Percentiles rank a stretch among this genome's conserved stretches.
Conservation (phyloP, 1,140 invertebrate species). For the Brachionus paranguensis region DNA sequence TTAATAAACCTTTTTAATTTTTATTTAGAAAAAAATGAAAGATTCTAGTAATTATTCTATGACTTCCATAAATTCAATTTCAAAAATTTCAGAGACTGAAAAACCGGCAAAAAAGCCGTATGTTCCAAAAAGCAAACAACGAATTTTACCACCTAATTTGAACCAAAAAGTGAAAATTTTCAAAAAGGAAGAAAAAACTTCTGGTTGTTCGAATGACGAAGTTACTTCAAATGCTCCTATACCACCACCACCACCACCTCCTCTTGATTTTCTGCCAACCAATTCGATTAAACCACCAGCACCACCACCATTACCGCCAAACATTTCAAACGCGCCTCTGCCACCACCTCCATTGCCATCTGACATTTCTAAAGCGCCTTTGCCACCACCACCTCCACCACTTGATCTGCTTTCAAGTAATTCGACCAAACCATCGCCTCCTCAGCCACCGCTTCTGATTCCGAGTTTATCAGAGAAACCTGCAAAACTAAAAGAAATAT, state of each 20-base stretch:
- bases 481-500: neutral
- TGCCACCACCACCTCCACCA: too few species aligned
- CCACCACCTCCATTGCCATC: neutral
- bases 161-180: neutral
- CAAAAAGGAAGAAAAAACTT: neutral
- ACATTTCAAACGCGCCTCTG: neutral
- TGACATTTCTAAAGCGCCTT: neutral
- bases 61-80: neutral
- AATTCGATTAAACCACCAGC: neutral
- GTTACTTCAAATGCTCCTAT: neutral
- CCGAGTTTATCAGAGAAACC: neutral
- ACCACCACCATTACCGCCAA: neutral
- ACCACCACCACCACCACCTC: neutral
- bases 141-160: neutral
- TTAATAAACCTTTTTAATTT: too few species aligned
- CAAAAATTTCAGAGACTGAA: neutral
- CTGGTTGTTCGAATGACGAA: neutral
- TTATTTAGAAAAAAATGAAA: conserved; percentile 7
- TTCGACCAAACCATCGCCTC: neutral
- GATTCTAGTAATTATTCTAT: neutral
- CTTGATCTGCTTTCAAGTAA: neutral
- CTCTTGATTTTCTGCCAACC: neutral
- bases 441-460: neutral
- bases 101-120: neutral
- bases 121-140: conserved; percentile 23